Evolutionary conservation across 1,140 invertebrate species (phyloP), one percentile per base, ranked within the genome.

Genomic region (Chymomyza costata): DNA sequence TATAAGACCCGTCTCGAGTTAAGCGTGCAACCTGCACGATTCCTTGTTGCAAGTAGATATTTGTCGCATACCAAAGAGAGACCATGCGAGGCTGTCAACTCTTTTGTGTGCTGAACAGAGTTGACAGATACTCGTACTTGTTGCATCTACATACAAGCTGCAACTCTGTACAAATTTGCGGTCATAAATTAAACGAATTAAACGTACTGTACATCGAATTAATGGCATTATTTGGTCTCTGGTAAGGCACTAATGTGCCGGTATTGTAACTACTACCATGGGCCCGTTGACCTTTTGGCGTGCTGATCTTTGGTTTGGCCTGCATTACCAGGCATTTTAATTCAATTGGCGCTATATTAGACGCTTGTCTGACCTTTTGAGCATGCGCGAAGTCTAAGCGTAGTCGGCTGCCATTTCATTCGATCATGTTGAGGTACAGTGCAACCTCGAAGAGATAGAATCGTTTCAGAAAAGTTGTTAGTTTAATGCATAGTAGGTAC

Each of bases 291-390:
- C 73, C 73, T 80, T 80, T 80, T 18, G 46, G 17, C 53, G 38
- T 18, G 25, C 14, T 52, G 41, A n/a, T 46, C 21, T 37, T 39
- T 64, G n/a, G n/a, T n/a, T n/a, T n/a, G n/a, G n/a, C n/a, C n/a
- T n/a, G n/a, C n/a, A n/a, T n/a, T n/a, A n/a, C 43, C 49, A 52
- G 62, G 47, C 53, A 63, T 52, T 80, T 43, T 34, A 80, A 80
- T 80, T 80, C 69, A 80, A 80, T 80, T 80, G 73, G 56, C 35
- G 35, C 35, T n/a, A n/a, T n/a, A n/a, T n/a, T n/a, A 15, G 32
- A 13, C 44, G 73, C 52, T 37, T 53, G 55, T 50, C 44, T 80
- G 73, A 80, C 73, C 73, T 80, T 80, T 80, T 80, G 64, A 45
- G 39, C 54, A 55, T 59, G 63, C 53, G 52, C 64, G 7, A 25